Percentiles rank a stretch among this genome's conserved stretches.
phyloP scores from a whole-genome alignment of 2,888 invertebrate species.

The Leptopilina syphax region DNA sequence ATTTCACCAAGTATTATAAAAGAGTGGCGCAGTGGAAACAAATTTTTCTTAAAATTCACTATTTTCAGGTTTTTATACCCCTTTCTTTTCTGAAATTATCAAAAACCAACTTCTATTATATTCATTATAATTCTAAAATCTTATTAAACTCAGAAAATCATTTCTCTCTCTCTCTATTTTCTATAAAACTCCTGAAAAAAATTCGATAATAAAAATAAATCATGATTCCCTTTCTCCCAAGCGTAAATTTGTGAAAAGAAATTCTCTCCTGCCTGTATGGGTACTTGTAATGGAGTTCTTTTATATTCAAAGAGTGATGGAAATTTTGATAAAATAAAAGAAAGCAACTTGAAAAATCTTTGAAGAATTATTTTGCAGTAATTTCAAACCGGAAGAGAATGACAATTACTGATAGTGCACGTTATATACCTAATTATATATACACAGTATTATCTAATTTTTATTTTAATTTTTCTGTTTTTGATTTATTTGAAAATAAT shows the following conservation, averaged over 20 bases:
- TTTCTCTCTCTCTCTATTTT: not conserved
- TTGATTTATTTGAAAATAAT: too few relatives aligned
- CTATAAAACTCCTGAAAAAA: not conserved
- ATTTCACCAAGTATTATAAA: constrained; percentile 2
- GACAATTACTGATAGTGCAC: too few relatives aligned
- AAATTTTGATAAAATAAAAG: not conserved
- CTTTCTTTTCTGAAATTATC: not conserved
- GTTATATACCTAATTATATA: too few relatives aligned
- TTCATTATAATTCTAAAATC: not conserved
- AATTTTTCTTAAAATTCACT: not conserved
- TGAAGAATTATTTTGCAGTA: not conserved
- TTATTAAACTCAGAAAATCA: not conserved
- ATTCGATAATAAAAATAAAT: not conserved
- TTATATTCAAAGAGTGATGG: not conserved
- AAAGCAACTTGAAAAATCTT: not conserved
- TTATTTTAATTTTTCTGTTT: too few relatives aligned
- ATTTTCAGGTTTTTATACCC: not conserved
- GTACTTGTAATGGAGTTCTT: not conserved
- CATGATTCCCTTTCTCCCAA: not conserved
- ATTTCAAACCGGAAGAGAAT: not conserved
- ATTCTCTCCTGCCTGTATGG: not conserved
- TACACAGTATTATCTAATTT: too few relatives aligned
- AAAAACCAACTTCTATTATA: not conserved
- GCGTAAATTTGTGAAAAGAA: constrained; percentile 10
- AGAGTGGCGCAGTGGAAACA: constrained; percentile 27